phyloP scores from a whole-genome alignment of 2,113 vertebrate genomes.

The Sturnira hondurensis region DNA sequence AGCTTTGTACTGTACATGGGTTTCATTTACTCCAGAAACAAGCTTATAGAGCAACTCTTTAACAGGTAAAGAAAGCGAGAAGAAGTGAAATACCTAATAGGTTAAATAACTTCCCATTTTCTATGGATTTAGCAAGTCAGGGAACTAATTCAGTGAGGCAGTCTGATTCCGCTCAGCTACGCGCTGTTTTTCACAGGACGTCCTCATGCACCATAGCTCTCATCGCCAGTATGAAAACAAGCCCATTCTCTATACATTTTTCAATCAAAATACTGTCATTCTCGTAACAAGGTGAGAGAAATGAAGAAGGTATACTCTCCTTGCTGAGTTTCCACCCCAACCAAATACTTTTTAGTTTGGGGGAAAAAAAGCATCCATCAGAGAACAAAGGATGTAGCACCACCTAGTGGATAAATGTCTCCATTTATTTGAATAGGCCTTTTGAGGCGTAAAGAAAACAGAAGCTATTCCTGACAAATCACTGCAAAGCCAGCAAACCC shows the following conservation, averaged over 20 bases:
- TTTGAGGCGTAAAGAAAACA: neutral
- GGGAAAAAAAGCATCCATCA: neutral
- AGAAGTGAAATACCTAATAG: neutral
- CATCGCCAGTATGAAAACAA: neutral
- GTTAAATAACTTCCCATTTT: neutral
- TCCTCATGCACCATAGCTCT: neutral
- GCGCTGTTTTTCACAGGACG: neutral
- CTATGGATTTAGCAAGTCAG: neutral
- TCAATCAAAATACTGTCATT: neutral
- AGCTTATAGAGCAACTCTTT: neutral
- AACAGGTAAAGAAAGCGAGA: neutral
- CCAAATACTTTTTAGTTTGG: neutral
- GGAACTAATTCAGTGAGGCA: neutral
- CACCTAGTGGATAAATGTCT: conserved; percentile 76
- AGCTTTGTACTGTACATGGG: neutral
- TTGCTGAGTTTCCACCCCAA: neutral
- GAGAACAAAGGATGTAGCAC: conserved; percentile 73
- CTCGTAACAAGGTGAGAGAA: neutral
- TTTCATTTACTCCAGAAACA: neutral
- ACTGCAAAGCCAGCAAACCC: neutral
- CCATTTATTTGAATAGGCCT: neutral
- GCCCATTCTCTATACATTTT: neutral
- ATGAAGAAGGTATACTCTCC: neutral
- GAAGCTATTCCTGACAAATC: neutral
- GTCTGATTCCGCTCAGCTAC: neutral